These are phyloP conservation scores for Euphysa ruthae DNA, from an alignment of 30 jellyfish, hydroid and myxozoan species.

Conservation along the genomic window DNA sequence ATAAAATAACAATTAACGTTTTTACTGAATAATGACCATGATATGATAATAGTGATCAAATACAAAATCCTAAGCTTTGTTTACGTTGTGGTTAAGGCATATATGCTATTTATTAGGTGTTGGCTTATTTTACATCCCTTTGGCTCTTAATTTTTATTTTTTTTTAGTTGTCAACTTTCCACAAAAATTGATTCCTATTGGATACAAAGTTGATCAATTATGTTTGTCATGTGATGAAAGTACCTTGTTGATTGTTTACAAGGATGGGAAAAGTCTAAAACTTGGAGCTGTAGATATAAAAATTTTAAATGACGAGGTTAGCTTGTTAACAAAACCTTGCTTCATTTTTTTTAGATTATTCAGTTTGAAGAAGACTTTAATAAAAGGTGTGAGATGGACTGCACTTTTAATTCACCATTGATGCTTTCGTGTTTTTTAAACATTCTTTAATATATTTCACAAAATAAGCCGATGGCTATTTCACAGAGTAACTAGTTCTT, in stretches of 20 bases:
- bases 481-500: no score
- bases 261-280: constrained; percentile 37
- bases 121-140: no score
- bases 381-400: no score
- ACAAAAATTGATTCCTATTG: constrained; percentile 31
- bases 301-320: constrained; percentile 31
- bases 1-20: no score
- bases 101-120: not conserved
- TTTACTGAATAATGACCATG: no score
- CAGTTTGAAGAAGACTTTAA: no score
- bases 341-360: not conserved
- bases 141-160: not conserved
- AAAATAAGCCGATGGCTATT: no score
- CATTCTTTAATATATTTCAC: no score
- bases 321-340: not conserved
- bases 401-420: no score
- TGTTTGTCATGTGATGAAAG: constrained; percentile 59
- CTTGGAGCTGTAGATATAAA: constrained; percentile 59
- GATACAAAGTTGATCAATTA: constrained; percentile 36
- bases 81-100: not conserved
- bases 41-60: no score
- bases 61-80: no score
- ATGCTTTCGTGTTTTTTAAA: no score
- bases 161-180: constrained; percentile 36
- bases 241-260: constrained; percentile 39